Evolutionary conservation across 2,888 invertebrate genomes (phyloP), one percentile per base, ranked within the genome.

Genomic region (Zelleria hepariella): DNA sequence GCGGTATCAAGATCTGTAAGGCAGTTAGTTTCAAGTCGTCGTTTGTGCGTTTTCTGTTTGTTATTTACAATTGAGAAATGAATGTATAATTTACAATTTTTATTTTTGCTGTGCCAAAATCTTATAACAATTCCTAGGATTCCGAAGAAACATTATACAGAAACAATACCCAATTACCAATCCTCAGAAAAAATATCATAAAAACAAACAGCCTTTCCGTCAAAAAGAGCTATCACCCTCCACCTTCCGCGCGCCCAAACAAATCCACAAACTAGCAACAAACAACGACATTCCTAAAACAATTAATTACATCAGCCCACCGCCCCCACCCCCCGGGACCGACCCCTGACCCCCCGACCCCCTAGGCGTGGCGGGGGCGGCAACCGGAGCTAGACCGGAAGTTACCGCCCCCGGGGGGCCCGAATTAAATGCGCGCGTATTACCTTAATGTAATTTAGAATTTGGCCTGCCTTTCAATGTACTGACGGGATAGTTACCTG

Each of bases 371-470:
- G 58, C 60, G 62, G 61, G 63, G 64, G 65, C 61, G 68, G 68
- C 66, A 65, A 69, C 64, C 63, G 51, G 63, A 56, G 63, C 62
- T 60, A 63, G 48, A 62, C 54, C 54, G 54, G 54, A 54, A 54
- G 26, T 18, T 24, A 3, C 6, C 54, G 59, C 61, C 64, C 64
- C 65, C 62, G 61, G 62, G 68, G 72, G n/a, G n/a, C 25, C 26
- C 54, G 53, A 75, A 73, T 73, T 73, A 75, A 75, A 75, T 73
- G 71, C 10, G 71, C 75, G 66, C 24, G 23, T 61, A 57, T 61
- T 67, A 65, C 69, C 70, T 69, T 74, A 69, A 73, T 71, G 73
- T 73, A 75, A 76, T 76, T 77, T 78, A 65, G 68, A 65, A 54
- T 54, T 26, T 54, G 20, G 54, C 15, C 32, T 15, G 32, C 15